Conservation (phyloP, 2,797 vertebrate species). For the Ctenochaetus hawaiiensis region DNA sequence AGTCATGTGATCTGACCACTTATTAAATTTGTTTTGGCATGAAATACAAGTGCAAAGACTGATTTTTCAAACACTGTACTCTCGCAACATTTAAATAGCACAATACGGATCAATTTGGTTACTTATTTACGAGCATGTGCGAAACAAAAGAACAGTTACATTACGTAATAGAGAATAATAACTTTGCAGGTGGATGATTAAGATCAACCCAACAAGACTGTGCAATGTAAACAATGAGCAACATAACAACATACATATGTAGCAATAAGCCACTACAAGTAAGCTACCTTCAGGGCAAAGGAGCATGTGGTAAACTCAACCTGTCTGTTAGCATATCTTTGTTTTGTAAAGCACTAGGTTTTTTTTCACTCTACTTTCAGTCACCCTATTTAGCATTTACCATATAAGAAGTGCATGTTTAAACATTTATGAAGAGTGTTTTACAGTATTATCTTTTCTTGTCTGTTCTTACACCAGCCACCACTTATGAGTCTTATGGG, state of each 20-base stretch:
- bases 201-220: too few relatives aligned
- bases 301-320: background rate
- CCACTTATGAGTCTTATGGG: background rate
- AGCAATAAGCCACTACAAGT: too few relatives aligned
- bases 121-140: background rate
- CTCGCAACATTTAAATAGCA: background rate
- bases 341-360: background rate
- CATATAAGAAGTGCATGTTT: background rate
- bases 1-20: background rate
- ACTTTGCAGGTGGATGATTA: background rate
- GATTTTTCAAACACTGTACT: background rate
- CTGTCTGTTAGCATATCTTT: slow-evolving; percentile 6
- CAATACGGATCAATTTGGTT: background rate
- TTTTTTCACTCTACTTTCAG: background rate
- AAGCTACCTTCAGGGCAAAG: background rate
- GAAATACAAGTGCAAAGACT: background rate
- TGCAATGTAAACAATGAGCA: too few relatives aligned
- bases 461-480: background rate
- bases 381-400: background rate
- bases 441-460: background rate
- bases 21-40: background rate
- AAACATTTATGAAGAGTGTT: background rate
- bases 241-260: too few relatives aligned
- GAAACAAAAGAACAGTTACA: background rate
- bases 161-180: background rate